A percentile compares a stretch with the other conserved stretches of the same genome.
These are phyloP conservation scores for Epistrophe eligans DNA, from an alignment of 2,888 invertebrate genomes.

Conservation along the genomic window DNA sequence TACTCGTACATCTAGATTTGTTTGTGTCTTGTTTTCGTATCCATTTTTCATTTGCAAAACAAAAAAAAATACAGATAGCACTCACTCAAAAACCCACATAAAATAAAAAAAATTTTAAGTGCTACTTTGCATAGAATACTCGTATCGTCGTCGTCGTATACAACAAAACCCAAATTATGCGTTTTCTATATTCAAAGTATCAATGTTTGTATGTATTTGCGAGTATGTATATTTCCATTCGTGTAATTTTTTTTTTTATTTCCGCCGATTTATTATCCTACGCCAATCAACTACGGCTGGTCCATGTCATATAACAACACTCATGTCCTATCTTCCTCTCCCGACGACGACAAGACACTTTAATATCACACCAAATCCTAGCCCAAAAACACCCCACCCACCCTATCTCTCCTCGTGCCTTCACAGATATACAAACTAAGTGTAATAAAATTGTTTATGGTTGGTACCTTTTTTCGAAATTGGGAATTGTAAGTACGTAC, in stretches of 20 bases:
- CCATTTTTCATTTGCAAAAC: conserved; percentile 1
- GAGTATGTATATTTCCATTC: neutral
- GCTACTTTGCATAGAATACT: conserved; percentile 55
- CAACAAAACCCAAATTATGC: neutral
- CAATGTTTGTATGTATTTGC: too few species aligned
- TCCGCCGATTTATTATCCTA: conserved; percentile 58
- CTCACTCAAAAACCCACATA: conserved; percentile 17
- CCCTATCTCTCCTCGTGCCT: neutral
- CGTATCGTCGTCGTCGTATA: neutral
- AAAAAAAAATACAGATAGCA: conserved; percentile 1
- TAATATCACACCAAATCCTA: conserved; percentile 3
- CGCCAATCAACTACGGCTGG: conserved; percentile 61
- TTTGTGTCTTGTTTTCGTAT: neutral
- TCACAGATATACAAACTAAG: neutral
- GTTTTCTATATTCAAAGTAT: conserved; percentile 16
- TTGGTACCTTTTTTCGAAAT: conserved; percentile 43
- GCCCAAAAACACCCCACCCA: too few species aligned
- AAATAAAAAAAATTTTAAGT: conserved; percentile 44
- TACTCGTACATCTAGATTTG: neutral
- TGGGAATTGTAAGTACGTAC: conserved; percentile 11
- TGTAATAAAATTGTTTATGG: conserved; percentile 72
- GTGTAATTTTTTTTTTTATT: conserved; percentile 49
- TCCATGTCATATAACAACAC: conserved; percentile 15
- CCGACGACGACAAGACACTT: neutral
- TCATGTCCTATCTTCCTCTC: neutral